phyloP scores from a whole-genome alignment of 1,140 invertebrate species.

The Gerris buenoi region DNA sequence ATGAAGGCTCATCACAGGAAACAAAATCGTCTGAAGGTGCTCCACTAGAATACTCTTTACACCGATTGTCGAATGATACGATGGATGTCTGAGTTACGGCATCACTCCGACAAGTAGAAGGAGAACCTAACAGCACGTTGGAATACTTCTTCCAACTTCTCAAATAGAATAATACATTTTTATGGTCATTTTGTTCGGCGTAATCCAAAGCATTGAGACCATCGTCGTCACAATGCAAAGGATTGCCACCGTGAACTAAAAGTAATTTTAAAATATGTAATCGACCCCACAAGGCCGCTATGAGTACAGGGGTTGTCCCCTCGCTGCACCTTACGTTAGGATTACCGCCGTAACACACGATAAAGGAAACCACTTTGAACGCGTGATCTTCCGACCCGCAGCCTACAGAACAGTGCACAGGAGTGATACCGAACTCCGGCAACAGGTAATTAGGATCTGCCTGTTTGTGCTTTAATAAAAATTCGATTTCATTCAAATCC shows the following conservation, averaged over 20 bases:
- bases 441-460: slow-evolving; percentile 7
- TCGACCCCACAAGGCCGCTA: slow-evolving; percentile 5
- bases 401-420: slow-evolving; percentile 6
- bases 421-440: slow-evolving; percentile 1
- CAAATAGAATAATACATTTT: not conserved
- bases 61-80: not conserved
- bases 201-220: slow-evolving; percentile 5
- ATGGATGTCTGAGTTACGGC: not conserved
- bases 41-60: not conserved
- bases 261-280: slow-evolving; percentile 4
- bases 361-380: not conserved
- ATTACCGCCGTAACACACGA: slow-evolving; percentile 1
- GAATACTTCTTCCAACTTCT: not conserved
- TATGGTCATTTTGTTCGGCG: not conserved
- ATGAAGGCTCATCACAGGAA: not conserved
- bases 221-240: slow-evolving; percentile 2
- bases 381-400: slow-evolving; percentile 7
- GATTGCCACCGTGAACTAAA: slow-evolving; percentile 4
- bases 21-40: not conserved
- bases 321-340: slow-evolving; percentile 8
- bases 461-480: not conserved
- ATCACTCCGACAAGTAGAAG: not conserved
- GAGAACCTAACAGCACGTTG: not conserved
- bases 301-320: slow-evolving; percentile 5
- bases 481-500: not conserved